Evolutionary conservation across 2,113 vertebrate genomes (phyloP), one percentile per base, ranked within the genome.

Genomic region (Thymallus thymallus): DNA sequence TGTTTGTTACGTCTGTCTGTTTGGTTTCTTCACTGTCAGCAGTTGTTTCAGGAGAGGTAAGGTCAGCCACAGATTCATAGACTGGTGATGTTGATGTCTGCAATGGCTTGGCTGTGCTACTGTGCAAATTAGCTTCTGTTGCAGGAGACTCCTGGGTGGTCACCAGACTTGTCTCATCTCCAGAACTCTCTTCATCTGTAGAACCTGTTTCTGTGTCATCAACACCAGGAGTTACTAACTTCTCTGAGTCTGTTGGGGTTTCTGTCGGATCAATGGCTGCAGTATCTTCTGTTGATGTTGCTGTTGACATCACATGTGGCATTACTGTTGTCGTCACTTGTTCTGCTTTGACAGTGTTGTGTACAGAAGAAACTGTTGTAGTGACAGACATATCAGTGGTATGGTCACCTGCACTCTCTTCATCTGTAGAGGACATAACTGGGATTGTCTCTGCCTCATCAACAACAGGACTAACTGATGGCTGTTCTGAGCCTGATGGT

Each of bases 301-400:
- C 64, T 77, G 45, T 45, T 58, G 65, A 72, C 32, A 45, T 61
- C 23, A 56, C 66, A 45, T 23, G 41, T 48, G 80, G 72, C 32
- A 56, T 18, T 24, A 41, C 35, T 12, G 71, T 61, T 22, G 60
- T 10, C 10, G 5, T 24, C 9, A 24, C 6, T 61, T 61, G n/a
- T n/a, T 61, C 60, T 66, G 26, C 5, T 66, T 66, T n/a, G 26
- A 32, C 69, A 69, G 76, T 76, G 46, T 62, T 78, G n/a, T 61
- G 51, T 9, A 24, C 3, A 56, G 70, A 41, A 18, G 69, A 68
- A 13, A 61, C 35, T 51, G 69, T 29, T 22, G 24, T 74, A 45
- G 65, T 67, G 16, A 32, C 65, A 23, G 35, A 12, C 32, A 68
- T 68, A 46, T 69, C 71, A 51, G 9, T 22, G 55, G 48, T 12